These are phyloP conservation scores for Theonella swinhoei DNA, from an alignment of 37 sponge, comb jelly and placozoan species.

Conservation along the genomic window DNA sequence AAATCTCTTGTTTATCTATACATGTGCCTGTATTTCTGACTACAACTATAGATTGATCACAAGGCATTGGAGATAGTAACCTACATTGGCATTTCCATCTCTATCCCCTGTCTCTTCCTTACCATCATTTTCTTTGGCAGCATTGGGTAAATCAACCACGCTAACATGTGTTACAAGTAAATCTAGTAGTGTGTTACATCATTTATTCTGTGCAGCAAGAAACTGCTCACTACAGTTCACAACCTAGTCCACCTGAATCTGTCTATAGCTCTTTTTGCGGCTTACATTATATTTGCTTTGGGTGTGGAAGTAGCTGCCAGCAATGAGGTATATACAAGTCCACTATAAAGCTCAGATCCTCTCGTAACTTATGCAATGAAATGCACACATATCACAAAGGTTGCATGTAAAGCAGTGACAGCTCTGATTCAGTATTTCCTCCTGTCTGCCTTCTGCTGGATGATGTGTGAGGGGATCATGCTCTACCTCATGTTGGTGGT, in stretches of 20 bases:
- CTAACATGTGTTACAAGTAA: not conserved
- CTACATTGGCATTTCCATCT: conserved; percentile 54
- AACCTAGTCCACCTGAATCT: conserved; percentile 22
- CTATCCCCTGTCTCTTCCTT: conserved; percentile 35
- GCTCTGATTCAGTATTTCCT: conserved; percentile 30
- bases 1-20: not conserved
- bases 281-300: not conserved
- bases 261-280: not conserved
- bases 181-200: too few relatives aligned
- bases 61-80: conserved; percentile 24
- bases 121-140: conserved; percentile 53
- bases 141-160: not conserved
- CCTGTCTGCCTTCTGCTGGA: conserved; percentile 51
- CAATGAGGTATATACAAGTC: not conserved
- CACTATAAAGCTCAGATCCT: not conserved
- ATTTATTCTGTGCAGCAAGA: not conserved
- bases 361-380: not conserved
- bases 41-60: not conserved
- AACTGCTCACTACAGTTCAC: not conserved
- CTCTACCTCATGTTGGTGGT: conserved; percentile 37
- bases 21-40: not conserved
- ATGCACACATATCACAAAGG: conserved; percentile 2
- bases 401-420: conserved; percentile 23
- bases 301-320: conserved; percentile 16
- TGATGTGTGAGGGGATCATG: conserved; percentile 48